Base-by-base conservation (phyloP, 2,888 invertebrate genomes). In the Acrocyrtus sp. region DNA sequence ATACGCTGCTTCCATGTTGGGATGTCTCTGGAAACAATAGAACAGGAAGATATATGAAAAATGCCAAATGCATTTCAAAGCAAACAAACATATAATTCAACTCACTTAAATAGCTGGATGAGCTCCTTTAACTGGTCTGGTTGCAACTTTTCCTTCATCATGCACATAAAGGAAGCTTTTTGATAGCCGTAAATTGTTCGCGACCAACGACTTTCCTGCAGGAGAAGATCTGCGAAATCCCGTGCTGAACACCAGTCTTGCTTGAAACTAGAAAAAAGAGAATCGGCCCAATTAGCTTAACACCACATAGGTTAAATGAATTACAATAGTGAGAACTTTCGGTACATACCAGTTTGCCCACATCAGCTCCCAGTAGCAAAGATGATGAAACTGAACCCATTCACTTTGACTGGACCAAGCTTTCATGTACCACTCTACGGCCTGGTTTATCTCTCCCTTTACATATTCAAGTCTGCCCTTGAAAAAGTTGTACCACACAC, bases 351-450 rank as follows among this genome's bases (percentile, higher is more conserved):
- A 90, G 83, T 93, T 90, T 1, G 93, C 90, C 95, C 95, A 96
- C 87, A 95, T 89, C 39, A 96, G 87, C 83, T 97, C 97, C 97
- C 97, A 98, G 83, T 90, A 95, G 84, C 96, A 95, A 3, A 96
- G 85, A 83, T 96, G 95, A 83, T 95, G 94, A 84, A 97, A 95
- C 84, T 96, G 96, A 0, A 90, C 89, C 94, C 96, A 96, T 51
- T 92, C 87, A 73, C 89, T 86, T 83, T 96, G 95, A 2, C 92
- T 92, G 75, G 89, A 88, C 86, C 94, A 91, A 0, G 95, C 94
- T 79, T 88, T 89, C 73, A 89, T 89, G 85, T 96, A 96, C 86
- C 91, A 93, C 15, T 85, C 84, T 45, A 92, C 87, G 15, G 93
- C 91, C 27, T 88, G 87, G 21, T 89, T 88, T 48, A 94, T 86